Conservation (phyloP, 2,113 vertebrate species). For the Menidia beryllina region DNA sequence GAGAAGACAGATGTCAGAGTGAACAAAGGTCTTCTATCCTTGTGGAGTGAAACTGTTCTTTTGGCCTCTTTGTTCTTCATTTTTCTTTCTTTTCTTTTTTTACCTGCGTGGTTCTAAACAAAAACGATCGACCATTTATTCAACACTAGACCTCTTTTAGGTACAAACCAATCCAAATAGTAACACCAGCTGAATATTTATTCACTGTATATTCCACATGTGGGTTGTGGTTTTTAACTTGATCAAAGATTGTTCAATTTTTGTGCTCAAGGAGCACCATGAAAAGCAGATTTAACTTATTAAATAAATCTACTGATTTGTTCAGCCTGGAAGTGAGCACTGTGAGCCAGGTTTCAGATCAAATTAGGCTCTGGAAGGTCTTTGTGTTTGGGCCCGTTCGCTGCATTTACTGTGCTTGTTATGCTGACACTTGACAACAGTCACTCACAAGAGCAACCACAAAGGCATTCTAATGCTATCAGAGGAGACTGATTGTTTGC, state of each 20-base stretch:
- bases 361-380: slow-evolving; percentile 21
- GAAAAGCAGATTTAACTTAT: background rate
- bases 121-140: too few species aligned
- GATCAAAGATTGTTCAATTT: background rate
- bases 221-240: background rate
- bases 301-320: background rate
- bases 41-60: too few species aligned
- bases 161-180: background rate
- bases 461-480: slow-evolving; percentile 24
- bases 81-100: too few species aligned
- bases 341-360: slow-evolving; percentile 19
- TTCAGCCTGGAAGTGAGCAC: background rate
- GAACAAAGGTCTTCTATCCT: too few species aligned
- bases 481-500: background rate
- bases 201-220: background rate
- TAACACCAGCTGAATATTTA: background rate
- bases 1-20: too few species aligned
- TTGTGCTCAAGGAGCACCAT: background rate
- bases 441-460: slow-evolving; percentile 20
- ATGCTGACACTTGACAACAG: slow-evolving; percentile 27
- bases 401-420: background rate
- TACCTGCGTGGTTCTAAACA: too few species aligned
- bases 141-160: background rate
- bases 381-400: slow-evolving; percentile 6
- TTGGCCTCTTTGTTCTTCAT: too few species aligned